A percentile compares a stretch with the other conserved stretches of the same genome.
Conservation (phyloP, 2,113 vertebrate species). For the Lucifuga dentata region DNA sequence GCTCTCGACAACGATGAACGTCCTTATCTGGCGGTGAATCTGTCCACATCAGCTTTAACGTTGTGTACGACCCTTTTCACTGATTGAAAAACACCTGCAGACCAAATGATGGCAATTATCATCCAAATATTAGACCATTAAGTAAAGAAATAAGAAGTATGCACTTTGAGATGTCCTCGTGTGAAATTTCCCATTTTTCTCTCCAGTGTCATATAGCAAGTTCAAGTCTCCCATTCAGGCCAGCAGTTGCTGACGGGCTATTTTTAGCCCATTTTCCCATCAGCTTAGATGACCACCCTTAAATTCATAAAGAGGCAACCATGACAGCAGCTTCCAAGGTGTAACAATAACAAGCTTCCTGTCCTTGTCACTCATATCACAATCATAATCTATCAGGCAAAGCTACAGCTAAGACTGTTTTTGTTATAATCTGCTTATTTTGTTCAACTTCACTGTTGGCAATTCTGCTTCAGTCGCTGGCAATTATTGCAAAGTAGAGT, state of each 20-base stretch:
- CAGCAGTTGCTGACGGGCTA: constrained; percentile 59
- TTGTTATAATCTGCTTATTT: no score
- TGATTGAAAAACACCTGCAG: constrained; percentile 39
- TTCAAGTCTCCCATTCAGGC: constrained; percentile 68
- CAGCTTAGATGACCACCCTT: constrained; percentile 64
- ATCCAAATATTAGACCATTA: constrained; percentile 31
- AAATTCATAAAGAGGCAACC: constrained; percentile 69
- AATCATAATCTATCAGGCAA: no score
- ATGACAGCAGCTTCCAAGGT: constrained; percentile 38
- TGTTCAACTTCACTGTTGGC: no score
- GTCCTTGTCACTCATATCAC: background rate
- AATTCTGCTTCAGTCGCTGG: no score
- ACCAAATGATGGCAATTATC: constrained; percentile 36
- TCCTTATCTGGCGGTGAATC: constrained; percentile 28
- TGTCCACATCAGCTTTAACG: constrained; percentile 19
- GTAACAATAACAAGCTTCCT: constrained; percentile 33
- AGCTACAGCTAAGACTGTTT: no score
- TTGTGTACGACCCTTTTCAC: background rate
- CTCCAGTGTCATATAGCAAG: constrained; percentile 32
- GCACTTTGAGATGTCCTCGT: constrained; percentile 30
- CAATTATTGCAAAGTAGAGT: no score
- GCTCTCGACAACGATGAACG: constrained; percentile 15
- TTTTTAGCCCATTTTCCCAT: constrained; percentile 75
- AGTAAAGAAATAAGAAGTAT: constrained; percentile 17
- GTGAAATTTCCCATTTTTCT: constrained; percentile 60